Evolutionary conservation across 2,888 invertebrate species (phyloP).

Genomic region (Diachrysia chrysitis): DNA sequence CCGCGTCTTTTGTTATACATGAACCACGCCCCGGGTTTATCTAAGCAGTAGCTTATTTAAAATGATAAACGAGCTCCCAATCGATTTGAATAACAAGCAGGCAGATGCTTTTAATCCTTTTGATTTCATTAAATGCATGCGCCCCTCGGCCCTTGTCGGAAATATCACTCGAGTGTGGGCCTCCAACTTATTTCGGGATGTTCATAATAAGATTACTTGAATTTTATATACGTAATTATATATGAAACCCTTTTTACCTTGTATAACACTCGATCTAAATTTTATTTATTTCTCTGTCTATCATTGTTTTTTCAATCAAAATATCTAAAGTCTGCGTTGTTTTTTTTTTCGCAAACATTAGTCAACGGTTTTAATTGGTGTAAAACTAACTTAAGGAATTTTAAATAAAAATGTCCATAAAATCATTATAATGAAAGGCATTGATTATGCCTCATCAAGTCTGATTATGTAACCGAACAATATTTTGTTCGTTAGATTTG

Average conservation of each 20-base stretch:
- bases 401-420: background rate
- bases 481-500: constrained; percentile 68
- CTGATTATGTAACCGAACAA: constrained; percentile 75
- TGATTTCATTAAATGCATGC: constrained; percentile 89
- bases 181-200: constrained; percentile 76
- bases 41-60: constrained; percentile 88
- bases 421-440: constrained; percentile 27
- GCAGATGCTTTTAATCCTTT: constrained; percentile 90
- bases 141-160: constrained; percentile 87
- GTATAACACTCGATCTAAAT: constrained; percentile 11
- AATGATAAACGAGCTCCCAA: constrained; percentile 89
- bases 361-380: too few relatives aligned
- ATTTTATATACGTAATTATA: constrained; percentile 66
- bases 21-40: constrained; percentile 87
- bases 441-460: constrained; percentile 61
- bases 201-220: constrained; percentile 78
- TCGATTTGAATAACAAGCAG: constrained; percentile 89
- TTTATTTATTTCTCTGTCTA: too few relatives aligned
- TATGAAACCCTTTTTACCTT: constrained; percentile 30
- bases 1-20: constrained; percentile 83
- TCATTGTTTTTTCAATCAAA: too few relatives aligned
- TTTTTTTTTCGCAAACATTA: too few relatives aligned
- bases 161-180: constrained; percentile 86
- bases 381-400: too few relatives aligned
- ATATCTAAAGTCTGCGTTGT: too few relatives aligned